Conservation (phyloP, 92 coral and sea anemone species). For the Epizoanthus stellaris region DNA sequence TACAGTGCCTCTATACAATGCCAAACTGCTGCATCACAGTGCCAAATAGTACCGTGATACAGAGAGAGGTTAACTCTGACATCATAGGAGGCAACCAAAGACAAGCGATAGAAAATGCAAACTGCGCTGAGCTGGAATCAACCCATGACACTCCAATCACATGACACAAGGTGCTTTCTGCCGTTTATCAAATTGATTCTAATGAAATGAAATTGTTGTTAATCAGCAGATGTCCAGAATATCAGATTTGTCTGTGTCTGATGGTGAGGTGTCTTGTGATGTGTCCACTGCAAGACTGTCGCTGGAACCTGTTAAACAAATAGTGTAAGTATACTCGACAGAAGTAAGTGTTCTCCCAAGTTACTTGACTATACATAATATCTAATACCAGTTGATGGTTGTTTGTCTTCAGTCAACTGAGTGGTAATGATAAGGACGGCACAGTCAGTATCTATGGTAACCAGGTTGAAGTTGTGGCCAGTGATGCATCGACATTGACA, state of each 20-base stretch:
- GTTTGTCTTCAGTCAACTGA: slow-evolving; percentile 63
- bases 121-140: too few relatives aligned
- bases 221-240: slow-evolving; percentile 50
- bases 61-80: too few relatives aligned
- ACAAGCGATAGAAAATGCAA: too few relatives aligned
- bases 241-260: slow-evolving; percentile 74
- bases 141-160: too few relatives aligned
- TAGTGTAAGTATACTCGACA: slow-evolving; percentile 72
- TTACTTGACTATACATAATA: too few relatives aligned
- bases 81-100: too few relatives aligned
- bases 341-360: background rate
- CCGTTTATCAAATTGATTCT: background rate
- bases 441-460: slow-evolving; percentile 87
- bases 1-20: too few relatives aligned
- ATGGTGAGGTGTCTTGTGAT: slow-evolving; percentile 56
- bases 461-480: slow-evolving; percentile 81
- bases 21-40: too few relatives aligned
- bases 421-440: slow-evolving; percentile 68
- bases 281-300: slow-evolving; percentile 75
- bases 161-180: too few relatives aligned
- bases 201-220: background rate
- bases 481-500: slow-evolving; percentile 47
- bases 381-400: background rate
- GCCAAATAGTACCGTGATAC: too few relatives aligned
- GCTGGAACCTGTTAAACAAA: slow-evolving; percentile 85